Percentiles rank a stretch among this genome's conserved stretches.
Conservation (phyloP, 2,113 vertebrate genomes). For the Paramisgurnus dabryanus region DNA sequence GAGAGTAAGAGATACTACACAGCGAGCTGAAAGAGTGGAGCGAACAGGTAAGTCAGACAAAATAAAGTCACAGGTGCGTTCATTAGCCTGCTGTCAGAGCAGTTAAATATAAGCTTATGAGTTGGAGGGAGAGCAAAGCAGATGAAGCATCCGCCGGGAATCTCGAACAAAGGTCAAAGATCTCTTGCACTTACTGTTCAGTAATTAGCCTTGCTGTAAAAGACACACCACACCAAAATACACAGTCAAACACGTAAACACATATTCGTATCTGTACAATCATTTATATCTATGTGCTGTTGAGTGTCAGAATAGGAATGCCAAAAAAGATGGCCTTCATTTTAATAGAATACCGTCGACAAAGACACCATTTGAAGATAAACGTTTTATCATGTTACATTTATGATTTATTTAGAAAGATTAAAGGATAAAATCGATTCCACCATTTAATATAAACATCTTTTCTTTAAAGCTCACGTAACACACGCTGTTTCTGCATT, state of each 20-base stretch:
- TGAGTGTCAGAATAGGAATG: no score
- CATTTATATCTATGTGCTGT: background rate
- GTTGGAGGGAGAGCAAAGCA: constrained; percentile 26
- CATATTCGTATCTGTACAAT: background rate
- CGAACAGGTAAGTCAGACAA: background rate
- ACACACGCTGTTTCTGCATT: no score
- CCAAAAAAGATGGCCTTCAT: no score
- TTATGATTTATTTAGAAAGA: no score
- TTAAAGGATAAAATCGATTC: no score
- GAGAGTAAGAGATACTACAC: background rate
- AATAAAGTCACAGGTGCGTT: constrained; percentile 37
- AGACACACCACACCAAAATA: background rate
- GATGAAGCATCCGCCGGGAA: background rate
- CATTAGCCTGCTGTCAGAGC: constrained; percentile 55
- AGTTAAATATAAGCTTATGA: constrained; percentile 58
- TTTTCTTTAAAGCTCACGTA: no score
- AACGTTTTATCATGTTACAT: no score
- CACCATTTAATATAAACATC: no score
- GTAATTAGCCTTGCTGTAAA: constrained; percentile 31
- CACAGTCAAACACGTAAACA: background rate
- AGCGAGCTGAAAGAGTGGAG: background rate
- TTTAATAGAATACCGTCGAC: no score
- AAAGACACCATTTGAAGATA: no score
- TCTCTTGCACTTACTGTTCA: background rate
- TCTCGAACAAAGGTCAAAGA: constrained; percentile 48